A percentile compares a stretch with the other conserved stretches of the same genome.
Evolutionary conservation across 2,888 invertebrate genomes (phyloP).

Genomic region (Adelognathus sp.): DNA sequence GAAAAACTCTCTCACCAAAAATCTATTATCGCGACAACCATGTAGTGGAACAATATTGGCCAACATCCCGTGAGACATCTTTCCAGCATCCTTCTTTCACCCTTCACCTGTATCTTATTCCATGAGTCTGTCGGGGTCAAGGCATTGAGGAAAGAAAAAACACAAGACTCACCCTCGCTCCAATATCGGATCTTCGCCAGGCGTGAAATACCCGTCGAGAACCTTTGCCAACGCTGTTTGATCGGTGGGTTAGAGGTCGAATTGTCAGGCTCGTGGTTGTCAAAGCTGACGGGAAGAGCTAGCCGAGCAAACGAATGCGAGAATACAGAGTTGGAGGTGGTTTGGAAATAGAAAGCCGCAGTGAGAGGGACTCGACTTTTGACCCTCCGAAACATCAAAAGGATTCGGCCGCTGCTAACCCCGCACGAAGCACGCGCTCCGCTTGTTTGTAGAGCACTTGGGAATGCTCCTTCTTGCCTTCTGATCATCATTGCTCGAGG

Average conservation of each 20-base stretch:
- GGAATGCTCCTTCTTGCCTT: conserved; percentile 10
- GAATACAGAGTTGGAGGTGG: not conserved
- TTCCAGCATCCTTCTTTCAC: not conserved
- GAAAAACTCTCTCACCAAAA: not conserved
- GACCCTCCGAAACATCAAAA: conserved; percentile 28
- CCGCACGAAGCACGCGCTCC: conserved; percentile 12
- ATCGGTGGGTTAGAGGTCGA: not conserved
- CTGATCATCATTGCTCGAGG: conserved; percentile 1
- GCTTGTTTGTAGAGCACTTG: conserved; percentile 52
- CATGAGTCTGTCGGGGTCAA: no score
- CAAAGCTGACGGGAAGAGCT: not conserved
- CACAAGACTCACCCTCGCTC: not conserved
- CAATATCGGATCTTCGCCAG: not conserved
- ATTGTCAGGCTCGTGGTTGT: not conserved
- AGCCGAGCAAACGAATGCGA: not conserved
- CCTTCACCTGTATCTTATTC: not conserved
- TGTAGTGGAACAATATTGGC: not conserved
- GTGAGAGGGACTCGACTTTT: not conserved
- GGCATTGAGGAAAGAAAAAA: no score
- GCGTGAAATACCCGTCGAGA: not conserved
- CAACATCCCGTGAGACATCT: not conserved
- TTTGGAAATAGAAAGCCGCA: not conserved
- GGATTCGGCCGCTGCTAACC: not conserved
- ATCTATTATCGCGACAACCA: no score
- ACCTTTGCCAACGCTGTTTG: not conserved